A percentile compares a stretch with the other conserved stretches of the same genome.
phyloP scores from a whole-genome alignment of 2,113 vertebrate genomes.

The Tringa solitaria region DNA sequence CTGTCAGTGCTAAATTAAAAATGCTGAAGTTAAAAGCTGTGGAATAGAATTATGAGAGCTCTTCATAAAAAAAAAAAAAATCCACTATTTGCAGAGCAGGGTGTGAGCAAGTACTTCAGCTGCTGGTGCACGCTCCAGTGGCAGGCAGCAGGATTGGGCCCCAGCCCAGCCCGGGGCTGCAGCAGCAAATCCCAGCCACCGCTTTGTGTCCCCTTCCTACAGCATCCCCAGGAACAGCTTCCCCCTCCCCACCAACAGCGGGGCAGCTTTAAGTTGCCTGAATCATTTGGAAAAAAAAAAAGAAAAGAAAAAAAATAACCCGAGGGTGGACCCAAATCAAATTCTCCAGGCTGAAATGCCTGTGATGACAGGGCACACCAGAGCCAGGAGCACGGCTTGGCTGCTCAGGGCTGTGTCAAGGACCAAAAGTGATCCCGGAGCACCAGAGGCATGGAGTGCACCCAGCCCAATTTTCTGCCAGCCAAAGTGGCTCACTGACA shows the following conservation, averaged over 20 bases:
- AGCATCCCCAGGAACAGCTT: background rate
- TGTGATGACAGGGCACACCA: background rate
- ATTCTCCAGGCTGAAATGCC: background rate
- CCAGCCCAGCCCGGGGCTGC: too few species aligned
- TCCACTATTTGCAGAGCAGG: background rate
- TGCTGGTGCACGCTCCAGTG: background rate
- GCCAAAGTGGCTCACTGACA: background rate
- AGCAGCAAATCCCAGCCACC: accelerated
- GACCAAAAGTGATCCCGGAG: background rate
- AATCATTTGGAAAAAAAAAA: background rate
- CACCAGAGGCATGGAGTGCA: background rate
- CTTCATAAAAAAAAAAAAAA: background rate
- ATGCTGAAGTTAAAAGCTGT: background rate
- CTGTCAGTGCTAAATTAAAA: background rate
- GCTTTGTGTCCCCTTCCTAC: background rate
- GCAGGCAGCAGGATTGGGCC: background rate
- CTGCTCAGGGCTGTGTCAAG: background rate
- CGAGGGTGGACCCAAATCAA: background rate
- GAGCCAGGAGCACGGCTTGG: background rate
- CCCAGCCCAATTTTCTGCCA: background rate
- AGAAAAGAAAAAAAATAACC: background rate
- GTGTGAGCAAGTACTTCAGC: background rate
- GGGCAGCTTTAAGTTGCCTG: background rate
- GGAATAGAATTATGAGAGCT: background rate
- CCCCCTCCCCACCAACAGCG: background rate